phyloP scores from a whole-genome alignment of 2,888 invertebrate species.

The Xanthorhoe designata region DNA sequence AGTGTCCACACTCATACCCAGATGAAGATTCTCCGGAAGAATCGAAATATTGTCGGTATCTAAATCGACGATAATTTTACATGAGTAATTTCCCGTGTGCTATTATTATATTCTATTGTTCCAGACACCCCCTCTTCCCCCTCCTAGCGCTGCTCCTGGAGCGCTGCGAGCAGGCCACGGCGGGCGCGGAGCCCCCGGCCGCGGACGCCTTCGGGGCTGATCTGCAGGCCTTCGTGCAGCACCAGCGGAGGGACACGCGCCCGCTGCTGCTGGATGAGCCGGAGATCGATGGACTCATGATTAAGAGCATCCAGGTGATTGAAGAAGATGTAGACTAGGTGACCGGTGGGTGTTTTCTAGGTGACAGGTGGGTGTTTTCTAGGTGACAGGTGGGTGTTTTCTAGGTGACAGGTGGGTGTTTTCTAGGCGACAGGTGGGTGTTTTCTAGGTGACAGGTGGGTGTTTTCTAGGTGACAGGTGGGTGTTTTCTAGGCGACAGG shows the following conservation, averaged over 20 bases:
- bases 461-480: no score
- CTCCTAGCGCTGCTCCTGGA: conserved; percentile 96
- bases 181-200: conserved; percentile 93
- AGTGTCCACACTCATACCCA: no score
- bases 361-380: no score
- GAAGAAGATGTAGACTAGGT: no score
- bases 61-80: not conserved
- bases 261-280: conserved; percentile 96
- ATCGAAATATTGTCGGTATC: no score
- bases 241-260: conserved; percentile 93
- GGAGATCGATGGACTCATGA: conserved; percentile 95
- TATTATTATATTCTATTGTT: conserved; percentile 17
- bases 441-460: no score
- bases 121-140: conserved; percentile 97
- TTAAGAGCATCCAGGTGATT: conserved; percentile 81
- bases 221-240: conserved; percentile 94
- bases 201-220: conserved; percentile 96
- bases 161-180: conserved; percentile 98
- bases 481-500: no score
- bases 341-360: no score
- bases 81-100: not conserved
- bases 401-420: no score
- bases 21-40: no score
- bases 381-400: no score
- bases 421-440: no score